Conservation (phyloP, 2,888 invertebrate genomes). For the Galerucella nymphaeae region DNA sequence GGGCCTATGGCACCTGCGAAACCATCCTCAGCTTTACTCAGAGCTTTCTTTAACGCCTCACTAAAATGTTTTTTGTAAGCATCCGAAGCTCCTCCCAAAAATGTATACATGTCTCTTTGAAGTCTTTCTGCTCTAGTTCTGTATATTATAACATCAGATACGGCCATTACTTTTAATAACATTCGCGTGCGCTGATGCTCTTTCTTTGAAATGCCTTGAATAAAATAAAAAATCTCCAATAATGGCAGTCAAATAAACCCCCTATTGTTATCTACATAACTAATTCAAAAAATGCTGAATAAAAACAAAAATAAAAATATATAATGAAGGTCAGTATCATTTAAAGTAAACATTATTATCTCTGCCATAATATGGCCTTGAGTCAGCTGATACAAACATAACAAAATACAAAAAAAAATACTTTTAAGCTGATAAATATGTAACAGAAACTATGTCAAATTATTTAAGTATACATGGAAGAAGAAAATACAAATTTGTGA, state of each 20-base stretch:
- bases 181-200: slow-evolving; percentile 76
- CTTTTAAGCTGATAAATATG: too few relatives aligned
- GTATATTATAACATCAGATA: slow-evolving; percentile 84
- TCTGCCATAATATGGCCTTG: slow-evolving; percentile 1
- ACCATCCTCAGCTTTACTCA: slow-evolving; percentile 49
- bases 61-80: slow-evolving; percentile 81
- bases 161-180: slow-evolving; percentile 81
- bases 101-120: slow-evolving; percentile 80
- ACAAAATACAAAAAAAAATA: not conserved
- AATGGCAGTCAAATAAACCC: too few relatives aligned
- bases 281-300: too few relatives aligned
- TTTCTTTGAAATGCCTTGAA: slow-evolving; percentile 64
- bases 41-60: slow-evolving; percentile 65
- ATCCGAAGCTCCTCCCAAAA: slow-evolving; percentile 80
- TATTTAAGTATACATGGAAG: not conserved
- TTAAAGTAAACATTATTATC: not conserved
- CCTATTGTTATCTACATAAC: too few relatives aligned
- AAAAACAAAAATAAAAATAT: too few relatives aligned
- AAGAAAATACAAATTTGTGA: too few relatives aligned
- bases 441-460: too few relatives aligned
- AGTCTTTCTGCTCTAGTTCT: slow-evolving; percentile 80
- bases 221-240: not conserved
- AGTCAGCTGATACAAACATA: not conserved
- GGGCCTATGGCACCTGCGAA: slow-evolving; percentile 68
- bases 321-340: slow-evolving; percentile 3